A percentile compares a stretch with the other conserved stretches of the same genome.
phyloP scores from a whole-genome alignment of 2,888 invertebrate genomes.

The Drosophila flavopinicola region DNA sequence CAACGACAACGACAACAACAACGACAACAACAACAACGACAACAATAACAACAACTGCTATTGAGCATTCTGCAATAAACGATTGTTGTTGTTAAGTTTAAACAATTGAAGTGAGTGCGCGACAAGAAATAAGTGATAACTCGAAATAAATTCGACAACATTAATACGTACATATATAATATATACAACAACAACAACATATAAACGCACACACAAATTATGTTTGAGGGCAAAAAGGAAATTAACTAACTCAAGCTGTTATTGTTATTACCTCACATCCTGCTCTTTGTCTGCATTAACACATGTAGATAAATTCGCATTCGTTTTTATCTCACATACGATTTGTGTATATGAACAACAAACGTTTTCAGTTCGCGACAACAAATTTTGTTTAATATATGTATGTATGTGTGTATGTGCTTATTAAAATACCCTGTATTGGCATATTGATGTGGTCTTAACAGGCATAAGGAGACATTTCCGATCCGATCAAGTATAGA shows the following conservation, averaged over 20 bases:
- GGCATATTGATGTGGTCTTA: not conserved
- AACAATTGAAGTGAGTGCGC: slow-evolving; percentile 64
- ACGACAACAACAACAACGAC: slow-evolving; percentile 25
- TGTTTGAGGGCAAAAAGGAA: slow-evolving; percentile 17
- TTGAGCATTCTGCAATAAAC: slow-evolving; percentile 40
- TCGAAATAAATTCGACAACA: slow-evolving; percentile 20
- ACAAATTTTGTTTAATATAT: slow-evolving; percentile 17
- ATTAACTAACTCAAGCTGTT: slow-evolving; percentile 37
- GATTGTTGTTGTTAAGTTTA: slow-evolving; percentile 51
- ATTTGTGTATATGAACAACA: slow-evolving; percentile 12
- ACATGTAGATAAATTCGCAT: slow-evolving; percentile 18
- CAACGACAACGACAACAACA: slow-evolving; percentile 30
- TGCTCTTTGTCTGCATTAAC: slow-evolving; percentile 52
- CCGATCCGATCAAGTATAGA: too few species aligned
- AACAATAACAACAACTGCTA: slow-evolving; percentile 24
- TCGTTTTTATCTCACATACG: slow-evolving; percentile 20
- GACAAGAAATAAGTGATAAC: slow-evolving; percentile 21
- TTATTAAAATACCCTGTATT: slow-evolving; percentile 13
- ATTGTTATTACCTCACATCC: slow-evolving; percentile 57
- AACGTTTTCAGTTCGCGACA: slow-evolving; percentile 10
- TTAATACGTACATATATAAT: not conserved
- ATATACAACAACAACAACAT: slow-evolving; percentile 8
- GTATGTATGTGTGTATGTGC: too few species aligned
- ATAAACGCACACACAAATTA: not conserved
- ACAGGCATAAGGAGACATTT: not conserved